Base-by-base conservation (phyloP, 2,113 vertebrate genomes). In the Poeciliopsis prolifica region DNA sequence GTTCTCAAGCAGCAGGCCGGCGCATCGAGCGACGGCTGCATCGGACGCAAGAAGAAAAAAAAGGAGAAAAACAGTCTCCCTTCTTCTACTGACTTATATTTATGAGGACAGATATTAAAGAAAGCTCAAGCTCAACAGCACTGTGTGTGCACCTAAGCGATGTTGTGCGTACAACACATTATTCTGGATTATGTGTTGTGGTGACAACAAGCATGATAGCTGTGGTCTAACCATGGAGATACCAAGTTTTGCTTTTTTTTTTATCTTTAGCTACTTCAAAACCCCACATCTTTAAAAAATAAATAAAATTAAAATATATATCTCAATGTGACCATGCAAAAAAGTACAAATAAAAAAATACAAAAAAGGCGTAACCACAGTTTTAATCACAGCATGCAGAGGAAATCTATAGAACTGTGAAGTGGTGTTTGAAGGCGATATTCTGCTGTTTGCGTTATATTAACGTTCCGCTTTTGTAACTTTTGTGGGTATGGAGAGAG, bases 401-500 rank as follows among this genome's bases (percentile, higher is more conserved):
- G 29, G 5, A 30, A 48, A 5, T 30, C 64, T 2, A 35, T 35
- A 65, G 26, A 28, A 61, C 35, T 33, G 30, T 1, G 74, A 74
- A 70, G 37, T 63, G 15, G 22, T 68, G 65, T 28, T 64, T 11
- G n/a, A 26, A 1, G 24, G 30, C 28, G 60, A 22, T 63, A 51
- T 58, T 74, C 26, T 22, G 29, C 72, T 72, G 68, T 73, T 77
- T 79, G 67, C 42, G 75, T 86, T 70, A 28, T 63, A 78, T 81
- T 84, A 72, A 75, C 75, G 75, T 70, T 78, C 71, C 80, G 75
- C 80, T 69, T 87, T 84, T 85, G 74, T 88, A 68, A 81, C 71
- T 80, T 28, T 40, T 75, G 84, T 70, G 81, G 51, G 83, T 78
- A 77, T 72, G 29, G 72, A 65, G 33, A 61, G 30, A 78, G 63